phyloP scores from a whole-genome alignment of 2,113 vertebrate genomes.

The Synodontis membranacea region DNA sequence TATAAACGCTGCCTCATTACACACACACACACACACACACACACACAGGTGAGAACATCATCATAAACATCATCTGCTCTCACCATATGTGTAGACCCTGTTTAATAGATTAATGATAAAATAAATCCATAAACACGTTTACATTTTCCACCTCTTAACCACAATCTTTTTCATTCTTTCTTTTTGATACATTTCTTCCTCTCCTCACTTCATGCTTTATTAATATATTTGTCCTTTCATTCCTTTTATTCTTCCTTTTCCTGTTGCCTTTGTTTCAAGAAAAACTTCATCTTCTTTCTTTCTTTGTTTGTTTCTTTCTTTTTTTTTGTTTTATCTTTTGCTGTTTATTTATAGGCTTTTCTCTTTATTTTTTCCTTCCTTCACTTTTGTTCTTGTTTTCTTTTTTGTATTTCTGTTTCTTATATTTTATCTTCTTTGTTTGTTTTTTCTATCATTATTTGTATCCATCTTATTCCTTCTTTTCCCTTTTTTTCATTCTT shows the following conservation, averaged over 20 bases:
- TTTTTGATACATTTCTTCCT: background rate
- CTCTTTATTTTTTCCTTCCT: no score
- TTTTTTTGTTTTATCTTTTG: background rate
- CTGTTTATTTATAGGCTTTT: no score
- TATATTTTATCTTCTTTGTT: no score
- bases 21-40: background rate
- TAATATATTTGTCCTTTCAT: no score
- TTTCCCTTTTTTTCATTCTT: no score
- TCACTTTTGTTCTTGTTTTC: no score
- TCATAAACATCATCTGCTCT: background rate
- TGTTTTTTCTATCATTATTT: no score
- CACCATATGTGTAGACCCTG: background rate
- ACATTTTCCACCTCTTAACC: background rate
- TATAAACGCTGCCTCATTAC: constrained; percentile 1
- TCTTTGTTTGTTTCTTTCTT: background rate
- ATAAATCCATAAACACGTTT: background rate
- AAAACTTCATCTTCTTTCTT: background rate
- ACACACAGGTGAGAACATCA: background rate
- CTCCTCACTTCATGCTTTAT: background rate
- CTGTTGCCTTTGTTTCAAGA: no score
- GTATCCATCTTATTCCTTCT: no score
- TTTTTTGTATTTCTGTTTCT: no score
- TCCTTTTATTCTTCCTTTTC: no score
- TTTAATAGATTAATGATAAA: background rate
- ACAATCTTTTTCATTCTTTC: background rate